These are phyloP conservation scores for Zaprionus nigranus DNA, from an alignment of 1,140 invertebrate genomes.

Conservation along the genomic window DNA sequence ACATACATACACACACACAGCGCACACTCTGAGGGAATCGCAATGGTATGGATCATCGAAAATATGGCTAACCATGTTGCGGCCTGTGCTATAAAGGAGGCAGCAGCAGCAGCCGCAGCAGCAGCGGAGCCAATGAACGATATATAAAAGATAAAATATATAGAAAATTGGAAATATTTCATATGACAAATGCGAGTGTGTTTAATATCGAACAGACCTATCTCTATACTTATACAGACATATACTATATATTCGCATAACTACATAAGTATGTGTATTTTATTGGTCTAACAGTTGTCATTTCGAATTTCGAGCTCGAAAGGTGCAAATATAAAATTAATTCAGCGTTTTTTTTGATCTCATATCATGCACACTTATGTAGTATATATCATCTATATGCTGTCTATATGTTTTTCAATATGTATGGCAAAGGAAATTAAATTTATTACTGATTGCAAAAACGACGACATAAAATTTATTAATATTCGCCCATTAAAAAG, in stretches of 20 bases:
- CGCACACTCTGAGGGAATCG: conserved; percentile 34
- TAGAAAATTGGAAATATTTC: conserved; percentile 81
- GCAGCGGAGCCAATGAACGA: conserved; percentile 64
- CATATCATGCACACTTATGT: conserved; percentile 43
- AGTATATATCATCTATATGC: conserved; percentile 6
- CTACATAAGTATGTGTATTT: conserved; percentile 21
- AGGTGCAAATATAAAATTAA: conserved; percentile 66
- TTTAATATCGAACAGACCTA: conserved; percentile 4
- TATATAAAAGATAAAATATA: conserved; percentile 70
- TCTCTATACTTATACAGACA: not conserved
- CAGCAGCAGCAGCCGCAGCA: conserved; percentile 48
- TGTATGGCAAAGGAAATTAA: conserved; percentile 50
- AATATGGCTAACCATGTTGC: conserved; percentile 61
- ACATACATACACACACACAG: conserved; percentile 1
- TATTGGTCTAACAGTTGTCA: conserved; percentile 70
- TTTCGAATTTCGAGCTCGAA: conserved; percentile 77
- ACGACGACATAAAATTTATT: conserved; percentile 75
- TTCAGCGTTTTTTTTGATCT: conserved; percentile 48
- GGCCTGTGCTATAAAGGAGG: conserved; percentile 62
- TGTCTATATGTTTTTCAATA: conserved; percentile 16
- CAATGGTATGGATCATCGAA: conserved; percentile 53
- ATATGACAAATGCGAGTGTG: conserved; percentile 48
- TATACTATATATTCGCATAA: conserved; percentile 27
- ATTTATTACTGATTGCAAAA: conserved; percentile 78
- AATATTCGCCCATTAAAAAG: conserved; percentile 73